These are phyloP conservation scores for Ceyx erithaca DNA, from an alignment of 2,797 vertebrate genomes.

Conservation along the genomic window DNA sequence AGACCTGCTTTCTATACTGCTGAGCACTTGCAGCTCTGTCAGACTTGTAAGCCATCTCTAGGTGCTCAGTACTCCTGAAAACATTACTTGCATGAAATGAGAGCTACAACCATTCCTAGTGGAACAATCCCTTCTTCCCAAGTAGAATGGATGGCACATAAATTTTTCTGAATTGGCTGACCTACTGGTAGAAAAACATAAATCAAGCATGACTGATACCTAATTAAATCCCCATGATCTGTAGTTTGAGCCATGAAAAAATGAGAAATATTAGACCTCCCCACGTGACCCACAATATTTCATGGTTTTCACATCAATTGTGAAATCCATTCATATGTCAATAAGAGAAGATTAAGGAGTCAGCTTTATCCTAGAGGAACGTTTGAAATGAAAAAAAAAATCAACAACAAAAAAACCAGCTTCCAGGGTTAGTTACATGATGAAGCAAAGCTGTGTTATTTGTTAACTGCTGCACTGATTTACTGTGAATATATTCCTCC, in stretches of 20 bases:
- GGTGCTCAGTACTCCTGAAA: neutral
- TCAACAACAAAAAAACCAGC: neutral
- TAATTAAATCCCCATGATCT: neutral
- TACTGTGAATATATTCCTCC: conserved; percentile 8
- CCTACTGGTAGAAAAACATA: neutral
- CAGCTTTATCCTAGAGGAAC: neutral
- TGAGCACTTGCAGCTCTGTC: neutral
- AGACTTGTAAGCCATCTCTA: neutral
- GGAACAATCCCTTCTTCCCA: neutral
- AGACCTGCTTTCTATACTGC: neutral
- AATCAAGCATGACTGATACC: neutral
- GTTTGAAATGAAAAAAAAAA: neutral
- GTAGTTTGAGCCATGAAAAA: neutral
- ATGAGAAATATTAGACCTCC: neutral
- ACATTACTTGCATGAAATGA: neutral
- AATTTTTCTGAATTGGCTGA: neutral
- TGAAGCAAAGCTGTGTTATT: conserved; percentile 17
- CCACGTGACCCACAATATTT: neutral
- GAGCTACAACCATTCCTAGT: neutral
- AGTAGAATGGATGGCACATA: neutral
- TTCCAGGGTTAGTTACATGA: conserved; percentile 15
- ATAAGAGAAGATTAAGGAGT: neutral
- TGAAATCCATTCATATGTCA: conserved; percentile 1
- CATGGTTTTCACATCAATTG: neutral
- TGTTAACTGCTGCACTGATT: neutral